Conservation (phyloP, 1,140 invertebrate species). For the Cryptotermes secundus region DNA sequence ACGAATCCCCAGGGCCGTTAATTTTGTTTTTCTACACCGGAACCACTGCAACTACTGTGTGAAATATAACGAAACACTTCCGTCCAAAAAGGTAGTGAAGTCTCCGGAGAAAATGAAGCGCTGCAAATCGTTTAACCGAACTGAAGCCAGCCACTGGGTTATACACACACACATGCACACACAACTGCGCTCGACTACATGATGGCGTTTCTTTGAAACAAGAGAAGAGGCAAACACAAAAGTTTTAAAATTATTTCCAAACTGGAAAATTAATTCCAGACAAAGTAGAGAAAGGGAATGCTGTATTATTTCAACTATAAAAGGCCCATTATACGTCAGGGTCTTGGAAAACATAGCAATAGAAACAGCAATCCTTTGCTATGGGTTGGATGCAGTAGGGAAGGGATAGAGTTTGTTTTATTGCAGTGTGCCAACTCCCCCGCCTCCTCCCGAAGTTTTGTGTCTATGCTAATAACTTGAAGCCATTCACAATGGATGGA, state of each 20-base stretch:
- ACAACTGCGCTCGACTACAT: background rate
- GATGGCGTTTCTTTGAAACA: slow-evolving; percentile 25
- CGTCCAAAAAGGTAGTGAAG: background rate
- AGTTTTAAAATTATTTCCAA: slow-evolving; percentile 29
- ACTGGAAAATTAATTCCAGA: slow-evolving; percentile 28
- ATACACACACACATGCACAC: background rate
- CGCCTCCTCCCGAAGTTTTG: slow-evolving; percentile 12
- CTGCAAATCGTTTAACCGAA: slow-evolving; percentile 25
- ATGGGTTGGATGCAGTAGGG: background rate
- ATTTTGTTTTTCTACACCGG: background rate
- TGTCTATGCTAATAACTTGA: slow-evolving; percentile 26
- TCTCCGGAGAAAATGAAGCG: background rate
- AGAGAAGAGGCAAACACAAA: slow-evolving; percentile 22
- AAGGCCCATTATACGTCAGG: slow-evolving; percentile 14
- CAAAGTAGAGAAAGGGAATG: slow-evolving; percentile 23
- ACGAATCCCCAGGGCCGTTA: no score
- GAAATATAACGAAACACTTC: background rate
- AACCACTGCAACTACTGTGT: background rate
- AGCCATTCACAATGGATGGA: slow-evolving; percentile 24
- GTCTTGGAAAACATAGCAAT: slow-evolving; percentile 16
- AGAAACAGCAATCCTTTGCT: slow-evolving; percentile 11
- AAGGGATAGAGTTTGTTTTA: slow-evolving; percentile 8
- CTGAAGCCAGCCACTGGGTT: slow-evolving; percentile 16
- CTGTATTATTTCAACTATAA: slow-evolving; percentile 18
- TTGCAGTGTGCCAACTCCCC: slow-evolving; percentile 8